Base-by-base conservation (phyloP, 2,888 invertebrate species). In the Campoplex capitator region DNA sequence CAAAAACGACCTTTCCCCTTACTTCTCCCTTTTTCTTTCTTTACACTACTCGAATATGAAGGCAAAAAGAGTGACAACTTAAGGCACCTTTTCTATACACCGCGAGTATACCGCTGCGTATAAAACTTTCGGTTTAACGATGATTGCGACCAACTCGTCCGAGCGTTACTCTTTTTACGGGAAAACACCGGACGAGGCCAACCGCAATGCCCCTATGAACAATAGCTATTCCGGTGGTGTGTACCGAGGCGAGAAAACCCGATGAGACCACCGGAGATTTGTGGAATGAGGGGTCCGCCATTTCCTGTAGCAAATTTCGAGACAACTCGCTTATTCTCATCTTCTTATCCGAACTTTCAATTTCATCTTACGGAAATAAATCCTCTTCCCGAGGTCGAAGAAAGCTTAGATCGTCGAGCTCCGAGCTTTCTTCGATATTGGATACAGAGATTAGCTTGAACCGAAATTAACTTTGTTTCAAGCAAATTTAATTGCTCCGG, bases 61-160 rank as follows among this genome's bases (percentile, higher is more conserved):
- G 45, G 54, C 11, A 48, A 62, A 77, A 71, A 71, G 71, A 67
- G 73, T 65, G 62, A 70, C 42, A 45, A 82, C 67, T 74, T 42
- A 18, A 32, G 74, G 56, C 45, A 48, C 2, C 18, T 9, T 70
- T 78, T 42, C 56, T 28, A 35, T 70, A 67, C 23, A 23, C 28
- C 54, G 35, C 28, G 28, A 38, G 42, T 13, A 23, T 51, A 38
- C 23, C 23, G 48, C 54, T 28, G 48, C 48, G 77, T 38, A 67
- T 78, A 56, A 62, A 73, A 77, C 45, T 56, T 78, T 73, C n/a
- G 67, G 73, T 65, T 84, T 74, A 78, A 84, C 78, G 84, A 78
- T 84, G 78, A 78, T 84, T 74, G 84, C 84, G 67, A 78, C 78
- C 74, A 78, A 84, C 84, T 84, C 78, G 78, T 28, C 68, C 28